Conservation (phyloP, 2,113 vertebrate species). For the Neotragus pygmaeus region DNA sequence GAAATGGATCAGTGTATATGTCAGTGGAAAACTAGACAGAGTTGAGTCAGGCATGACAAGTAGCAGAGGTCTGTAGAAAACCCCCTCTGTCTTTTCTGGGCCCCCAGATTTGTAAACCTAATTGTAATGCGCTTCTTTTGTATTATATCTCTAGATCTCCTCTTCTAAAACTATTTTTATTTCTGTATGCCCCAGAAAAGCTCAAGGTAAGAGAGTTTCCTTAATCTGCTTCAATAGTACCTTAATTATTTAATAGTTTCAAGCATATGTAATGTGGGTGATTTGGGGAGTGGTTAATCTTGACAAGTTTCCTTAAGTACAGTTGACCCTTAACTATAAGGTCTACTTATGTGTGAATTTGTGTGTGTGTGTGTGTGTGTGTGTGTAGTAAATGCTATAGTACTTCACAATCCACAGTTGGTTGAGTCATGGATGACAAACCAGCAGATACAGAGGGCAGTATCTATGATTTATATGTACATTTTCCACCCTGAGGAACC, state of each 20-base stretch:
- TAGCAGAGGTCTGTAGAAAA: not conserved
- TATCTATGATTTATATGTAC: not conserved
- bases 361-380: not conserved
- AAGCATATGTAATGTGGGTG: not conserved
- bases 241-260: not conserved
- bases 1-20: not conserved
- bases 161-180: slow-evolving; percentile 90
- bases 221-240: not conserved
- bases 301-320: not conserved
- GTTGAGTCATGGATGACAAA: not conserved
- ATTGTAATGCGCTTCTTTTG: not conserved
- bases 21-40: not conserved
- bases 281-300: not conserved
- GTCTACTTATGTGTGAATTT: not conserved
- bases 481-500: not conserved
- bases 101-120: not conserved
- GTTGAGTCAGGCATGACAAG: not conserved
- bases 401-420: not conserved
- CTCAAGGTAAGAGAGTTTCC: slow-evolving; percentile 67
- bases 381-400: not conserved
- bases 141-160: slow-evolving; percentile 80
- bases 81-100: not conserved
- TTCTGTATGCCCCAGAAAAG: slow-evolving; percentile 83
- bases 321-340: not conserved
- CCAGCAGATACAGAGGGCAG: not conserved